Percentiles rank a stretch among this genome's conserved stretches.
Conservation (phyloP, 2,888 invertebrate genomes). For the Polyommatus icarus region DNA sequence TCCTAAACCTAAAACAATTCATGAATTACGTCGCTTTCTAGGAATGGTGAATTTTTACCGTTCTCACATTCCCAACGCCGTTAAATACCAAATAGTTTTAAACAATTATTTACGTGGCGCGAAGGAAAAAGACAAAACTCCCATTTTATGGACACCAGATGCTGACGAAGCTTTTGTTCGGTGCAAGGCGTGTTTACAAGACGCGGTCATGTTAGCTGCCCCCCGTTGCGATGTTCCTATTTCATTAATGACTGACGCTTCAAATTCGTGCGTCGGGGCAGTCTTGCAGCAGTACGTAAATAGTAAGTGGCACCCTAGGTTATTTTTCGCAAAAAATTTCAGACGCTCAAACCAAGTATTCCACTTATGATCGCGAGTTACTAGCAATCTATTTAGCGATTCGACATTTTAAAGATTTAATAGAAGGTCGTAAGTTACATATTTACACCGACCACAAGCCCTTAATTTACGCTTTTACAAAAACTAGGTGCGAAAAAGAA, state of each 20-base stretch:
- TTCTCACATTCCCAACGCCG: slow-evolving; percentile 35
- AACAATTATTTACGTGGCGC: slow-evolving; percentile 31
- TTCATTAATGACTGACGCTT: slow-evolving; percentile 32
- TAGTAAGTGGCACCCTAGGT: slow-evolving; percentile 43
- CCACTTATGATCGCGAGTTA: slow-evolving; percentile 24
- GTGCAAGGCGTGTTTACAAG: slow-evolving; percentile 41
- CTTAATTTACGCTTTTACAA: neutral
- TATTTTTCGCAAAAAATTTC: slow-evolving; percentile 51
- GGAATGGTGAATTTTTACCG: slow-evolving; percentile 41
- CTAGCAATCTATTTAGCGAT: slow-evolving; percentile 27
- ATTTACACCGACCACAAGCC: slow-evolving; percentile 1
- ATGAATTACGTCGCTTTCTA: slow-evolving; percentile 6
- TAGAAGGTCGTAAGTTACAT: neutral
- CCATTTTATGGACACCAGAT: slow-evolving; percentile 40
- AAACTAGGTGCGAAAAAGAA: neutral
- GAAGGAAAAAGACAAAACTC: slow-evolving; percentile 36
- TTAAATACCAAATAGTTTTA: slow-evolving; percentile 30
- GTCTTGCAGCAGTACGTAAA: slow-evolving; percentile 43
- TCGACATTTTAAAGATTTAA: neutral
- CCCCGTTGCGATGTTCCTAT: slow-evolving; percentile 30
- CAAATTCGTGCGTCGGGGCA: slow-evolving; percentile 34
- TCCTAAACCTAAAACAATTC: slow-evolving; percentile 37
- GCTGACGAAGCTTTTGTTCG: slow-evolving; percentile 39
- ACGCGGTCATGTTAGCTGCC: slow-evolving; percentile 44
- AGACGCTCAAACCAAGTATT: slow-evolving; percentile 37